Evolutionary conservation across 1,140 invertebrate genomes (phyloP).

Genomic region (Phymastichus coffea): DNA sequence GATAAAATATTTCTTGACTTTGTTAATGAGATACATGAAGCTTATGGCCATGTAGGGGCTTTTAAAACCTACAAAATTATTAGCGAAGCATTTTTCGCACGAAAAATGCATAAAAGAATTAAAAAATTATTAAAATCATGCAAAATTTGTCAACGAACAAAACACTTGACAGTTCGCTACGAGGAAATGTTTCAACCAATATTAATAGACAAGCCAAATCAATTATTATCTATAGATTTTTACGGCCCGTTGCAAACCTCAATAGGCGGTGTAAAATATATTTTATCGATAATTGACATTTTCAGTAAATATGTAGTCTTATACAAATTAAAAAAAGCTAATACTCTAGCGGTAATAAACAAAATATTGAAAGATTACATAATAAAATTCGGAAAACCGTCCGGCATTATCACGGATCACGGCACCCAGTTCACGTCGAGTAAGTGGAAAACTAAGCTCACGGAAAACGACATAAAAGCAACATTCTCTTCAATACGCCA

Average conservation of each 20-base stretch:
- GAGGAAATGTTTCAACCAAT: conserved; percentile 4
- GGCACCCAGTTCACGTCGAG: conserved; percentile 1
- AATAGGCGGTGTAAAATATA: not conserved
- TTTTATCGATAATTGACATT: conserved; percentile 10
- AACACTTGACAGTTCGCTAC: not conserved
- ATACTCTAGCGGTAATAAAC: not conserved
- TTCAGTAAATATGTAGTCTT: conserved; percentile 17
- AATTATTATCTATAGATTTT: conserved; percentile 19
- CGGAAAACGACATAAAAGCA: not conserved
- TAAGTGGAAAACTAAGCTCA: not conserved
- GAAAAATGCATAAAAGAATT: conserved; percentile 23
- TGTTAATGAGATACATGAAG: conserved; percentile 23
- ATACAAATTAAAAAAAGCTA: not conserved
- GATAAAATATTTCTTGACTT: not conserved
- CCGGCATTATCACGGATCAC: not conserved
- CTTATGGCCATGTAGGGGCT: conserved; percentile 37
- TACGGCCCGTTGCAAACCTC: conserved; percentile 9
- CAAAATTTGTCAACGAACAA: conserved; percentile 17
- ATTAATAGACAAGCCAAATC: not conserved
- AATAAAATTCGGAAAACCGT: not conserved
- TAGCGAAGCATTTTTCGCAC: conserved; percentile 34
- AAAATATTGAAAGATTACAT: not conserved
- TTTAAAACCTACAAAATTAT: conserved; percentile 35
- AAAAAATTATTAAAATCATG: conserved; percentile 20
- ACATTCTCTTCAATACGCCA: conserved; percentile 5